A percentile compares a stretch with the other conserved stretches of the same genome.
These are phyloP conservation scores for Erpornis zantholeuca DNA, from an alignment of 2,113 vertebrate species.

Conservation along the genomic window DNA sequence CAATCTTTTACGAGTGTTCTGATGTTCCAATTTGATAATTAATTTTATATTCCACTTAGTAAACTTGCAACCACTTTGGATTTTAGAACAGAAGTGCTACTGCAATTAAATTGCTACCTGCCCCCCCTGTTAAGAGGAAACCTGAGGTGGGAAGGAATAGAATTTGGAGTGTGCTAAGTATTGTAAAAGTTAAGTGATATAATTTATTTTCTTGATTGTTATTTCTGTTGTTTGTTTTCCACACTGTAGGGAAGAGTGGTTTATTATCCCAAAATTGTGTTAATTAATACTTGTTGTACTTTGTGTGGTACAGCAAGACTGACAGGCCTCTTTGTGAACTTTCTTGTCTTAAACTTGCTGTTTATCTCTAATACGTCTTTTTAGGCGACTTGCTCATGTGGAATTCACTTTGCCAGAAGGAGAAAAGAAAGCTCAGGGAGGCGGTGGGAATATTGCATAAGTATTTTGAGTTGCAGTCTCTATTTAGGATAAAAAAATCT, in stretches of 20 bases:
- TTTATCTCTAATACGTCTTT: background rate
- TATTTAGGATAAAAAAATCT: background rate
- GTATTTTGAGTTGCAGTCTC: background rate
- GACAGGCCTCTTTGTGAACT: background rate
- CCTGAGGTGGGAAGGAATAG: background rate
- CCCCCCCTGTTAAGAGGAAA: background rate
- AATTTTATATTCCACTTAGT: background rate
- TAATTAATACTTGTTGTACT: background rate
- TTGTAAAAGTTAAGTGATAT: background rate
- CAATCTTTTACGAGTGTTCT: background rate
- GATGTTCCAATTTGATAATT: background rate
- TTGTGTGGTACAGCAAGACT: background rate
- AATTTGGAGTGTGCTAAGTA: background rate
- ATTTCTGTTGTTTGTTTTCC: background rate
- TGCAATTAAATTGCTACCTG: background rate
- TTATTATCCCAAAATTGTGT: background rate
- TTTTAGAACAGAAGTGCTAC: background rate
- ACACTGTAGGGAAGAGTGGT: background rate
- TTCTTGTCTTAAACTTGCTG: background rate
- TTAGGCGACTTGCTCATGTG: background rate
- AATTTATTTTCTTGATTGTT: background rate
- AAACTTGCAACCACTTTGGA: background rate
- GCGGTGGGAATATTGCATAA: background rate
- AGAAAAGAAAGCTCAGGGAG: background rate
- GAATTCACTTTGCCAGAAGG: background rate